phyloP scores from a whole-genome alignment of 2,113 vertebrate species.

The Syrrhaptes paradoxus region DNA sequence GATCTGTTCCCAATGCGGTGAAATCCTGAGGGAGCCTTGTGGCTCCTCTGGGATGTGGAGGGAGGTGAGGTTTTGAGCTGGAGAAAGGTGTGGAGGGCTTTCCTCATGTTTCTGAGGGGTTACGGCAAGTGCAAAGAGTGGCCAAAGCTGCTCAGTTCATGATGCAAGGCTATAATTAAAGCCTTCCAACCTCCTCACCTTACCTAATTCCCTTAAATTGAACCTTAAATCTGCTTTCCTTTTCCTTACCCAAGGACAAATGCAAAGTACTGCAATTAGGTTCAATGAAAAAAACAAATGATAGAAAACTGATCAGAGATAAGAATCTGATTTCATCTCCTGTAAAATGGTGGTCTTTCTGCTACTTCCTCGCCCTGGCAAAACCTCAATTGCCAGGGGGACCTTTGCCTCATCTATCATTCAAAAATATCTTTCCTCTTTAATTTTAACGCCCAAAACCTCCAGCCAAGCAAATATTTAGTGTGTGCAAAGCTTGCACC shows the following conservation, averaged over 20 bases:
- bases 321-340: neutral
- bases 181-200: neutral
- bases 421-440: neutral
- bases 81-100: neutral
- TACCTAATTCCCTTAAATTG: neutral
- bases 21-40: neutral
- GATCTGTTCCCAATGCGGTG: neutral
- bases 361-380: neutral
- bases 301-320: neutral
- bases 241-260: conserved; percentile 39
- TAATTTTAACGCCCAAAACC: neutral
- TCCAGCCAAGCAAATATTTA: neutral
- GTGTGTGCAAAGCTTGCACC: neutral
- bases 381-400: neutral
- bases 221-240: neutral
- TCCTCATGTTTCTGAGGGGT: neutral
- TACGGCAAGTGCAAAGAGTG: neutral
- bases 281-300: neutral
- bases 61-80: neutral
- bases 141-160: neutral
- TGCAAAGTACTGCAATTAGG: conserved; percentile 26
- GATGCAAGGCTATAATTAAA: neutral
- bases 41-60: neutral
- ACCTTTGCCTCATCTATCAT: neutral
- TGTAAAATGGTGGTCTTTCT: neutral